Conservation (phyloP, 1,140 invertebrate species). For the Neotoxoptera formosana region DNA sequence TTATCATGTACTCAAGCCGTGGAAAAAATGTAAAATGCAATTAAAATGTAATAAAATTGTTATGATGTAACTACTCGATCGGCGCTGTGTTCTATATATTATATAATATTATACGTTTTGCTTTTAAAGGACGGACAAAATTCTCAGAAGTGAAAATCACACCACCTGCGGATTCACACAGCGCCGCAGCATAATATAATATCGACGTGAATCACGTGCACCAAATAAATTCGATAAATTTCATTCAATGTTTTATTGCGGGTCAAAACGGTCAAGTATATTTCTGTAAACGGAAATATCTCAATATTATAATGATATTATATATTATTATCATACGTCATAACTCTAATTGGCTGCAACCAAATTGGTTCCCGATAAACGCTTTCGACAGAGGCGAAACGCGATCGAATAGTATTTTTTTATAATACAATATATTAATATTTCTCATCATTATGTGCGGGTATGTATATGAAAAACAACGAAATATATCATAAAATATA, state of each 20-base stretch:
- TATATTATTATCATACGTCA: too few species aligned
- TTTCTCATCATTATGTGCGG: too few species aligned
- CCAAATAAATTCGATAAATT: background rate
- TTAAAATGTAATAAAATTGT: background rate
- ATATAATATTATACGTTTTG: background rate
- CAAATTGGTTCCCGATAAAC: too few species aligned
- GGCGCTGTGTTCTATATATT: background rate
- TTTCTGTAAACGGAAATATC: background rate
- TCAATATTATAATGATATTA: background rate
- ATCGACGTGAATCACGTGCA: background rate
- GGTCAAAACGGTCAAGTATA: background rate
- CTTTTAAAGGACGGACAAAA: background rate
- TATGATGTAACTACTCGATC: background rate
- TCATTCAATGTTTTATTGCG: background rate
- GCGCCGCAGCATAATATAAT: background rate
- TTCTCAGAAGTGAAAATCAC: background rate
- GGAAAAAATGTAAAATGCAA: too few species aligned
- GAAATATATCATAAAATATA: too few species aligned
- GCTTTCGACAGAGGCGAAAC: too few species aligned
- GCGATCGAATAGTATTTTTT: too few species aligned
- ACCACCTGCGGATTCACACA: background rate
- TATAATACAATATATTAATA: too few species aligned
- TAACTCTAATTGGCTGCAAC: too few species aligned
- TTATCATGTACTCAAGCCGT: too few species aligned
- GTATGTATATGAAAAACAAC: too few species aligned